Evolutionary conservation across 2,888 invertebrate genomes (phyloP), one percentile per base, ranked within the genome.

Genomic region (Pandemis cinnamomeana): DNA sequence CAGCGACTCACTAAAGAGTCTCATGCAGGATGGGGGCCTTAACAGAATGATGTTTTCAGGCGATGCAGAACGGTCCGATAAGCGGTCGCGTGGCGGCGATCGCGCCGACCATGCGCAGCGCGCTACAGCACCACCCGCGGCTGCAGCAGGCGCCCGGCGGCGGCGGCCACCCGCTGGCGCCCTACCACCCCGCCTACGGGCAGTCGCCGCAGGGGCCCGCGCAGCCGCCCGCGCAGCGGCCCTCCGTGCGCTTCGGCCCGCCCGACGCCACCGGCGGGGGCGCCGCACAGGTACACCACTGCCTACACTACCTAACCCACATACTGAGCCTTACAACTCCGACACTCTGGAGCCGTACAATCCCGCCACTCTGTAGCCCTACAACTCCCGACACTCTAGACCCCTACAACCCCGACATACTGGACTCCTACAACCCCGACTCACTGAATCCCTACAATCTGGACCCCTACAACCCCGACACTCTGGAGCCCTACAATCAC

Each of bases 21-120:
- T 1, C 27, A 36, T 36, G 27, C 27, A 36, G 27, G 27, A 36
- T 46, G 11, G 11, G 15, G 8, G 5, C 6, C 10, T 6, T 11
- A 63, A 20, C 0, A 20, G 7, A 6, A 15, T 3, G 51, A 85
- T 78, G 13, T n/a, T 71, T 53, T 8, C 44, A 95, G 93, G 94
- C 94, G 73, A 95, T 97, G 95, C 97, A 96, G 87, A 97, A 97
- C 87, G 97, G 97, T 0, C 97, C 97, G 0, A 95, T 97, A 88
- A 97, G 95, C 87, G 88, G 95, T 80, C 93, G 95, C 79, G 92
- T 92, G 75, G 89, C 91, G 77, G 90, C 88, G 88, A 92, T 86
- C 89, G 95, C 86, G 89, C 95, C 82, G 85, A 95, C 82, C 93
- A 91, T 81, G 95, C 95, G 75, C 94, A 95, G n/a, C 87, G 96